Conservation (phyloP, 2,888 invertebrate genomes). For the Timandra comae region DNA sequence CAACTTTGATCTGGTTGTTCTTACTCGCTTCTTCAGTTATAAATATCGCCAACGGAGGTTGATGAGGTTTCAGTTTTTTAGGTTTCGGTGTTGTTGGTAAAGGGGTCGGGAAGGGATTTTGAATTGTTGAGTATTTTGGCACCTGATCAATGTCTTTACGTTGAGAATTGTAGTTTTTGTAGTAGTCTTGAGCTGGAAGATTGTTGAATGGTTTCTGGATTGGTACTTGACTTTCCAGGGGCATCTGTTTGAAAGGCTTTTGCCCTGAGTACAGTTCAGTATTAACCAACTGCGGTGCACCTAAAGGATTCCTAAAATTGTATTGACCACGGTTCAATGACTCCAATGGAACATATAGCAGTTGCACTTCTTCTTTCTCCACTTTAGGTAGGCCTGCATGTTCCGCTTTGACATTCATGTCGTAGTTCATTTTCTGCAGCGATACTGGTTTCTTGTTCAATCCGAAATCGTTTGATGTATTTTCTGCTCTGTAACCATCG, state of each 20-base stretch:
- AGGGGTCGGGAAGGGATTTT: conserved; percentile 56
- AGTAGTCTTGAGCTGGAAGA: conserved; percentile 42
- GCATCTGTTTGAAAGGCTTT: conserved; percentile 40
- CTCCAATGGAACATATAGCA: conserved; percentile 89
- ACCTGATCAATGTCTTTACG: conserved; percentile 44
- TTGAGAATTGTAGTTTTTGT: conserved; percentile 51
- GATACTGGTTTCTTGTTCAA: conserved; percentile 53
- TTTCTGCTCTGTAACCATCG: conserved; percentile 63
- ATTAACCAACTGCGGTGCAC: conserved; percentile 36
- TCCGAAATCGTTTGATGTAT: conserved; percentile 35
- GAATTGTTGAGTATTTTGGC: conserved; percentile 54
- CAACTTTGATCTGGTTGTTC: conserved; percentile 75
- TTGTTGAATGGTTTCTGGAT: conserved; percentile 44
- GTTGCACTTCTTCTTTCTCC: conserved; percentile 82
- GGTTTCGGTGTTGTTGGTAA: conserved; percentile 63
- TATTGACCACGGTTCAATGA: conserved; percentile 77
- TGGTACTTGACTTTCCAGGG: conserved; percentile 49
- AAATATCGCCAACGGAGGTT: conserved; percentile 89
- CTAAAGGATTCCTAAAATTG: conserved; percentile 47
- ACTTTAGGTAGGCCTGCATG: conserved; percentile 38
- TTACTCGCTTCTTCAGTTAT: conserved; percentile 75
- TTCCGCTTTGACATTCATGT: conserved; percentile 38
- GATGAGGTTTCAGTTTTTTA: conserved; percentile 84
- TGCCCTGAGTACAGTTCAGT: conserved; percentile 46
- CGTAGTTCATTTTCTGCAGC: conserved; percentile 53